Percentiles rank a stretch among this genome's conserved stretches.
These are phyloP conservation scores for Melieria picta DNA, from an alignment of 2,888 invertebrate species.

Conservation along the genomic window DNA sequence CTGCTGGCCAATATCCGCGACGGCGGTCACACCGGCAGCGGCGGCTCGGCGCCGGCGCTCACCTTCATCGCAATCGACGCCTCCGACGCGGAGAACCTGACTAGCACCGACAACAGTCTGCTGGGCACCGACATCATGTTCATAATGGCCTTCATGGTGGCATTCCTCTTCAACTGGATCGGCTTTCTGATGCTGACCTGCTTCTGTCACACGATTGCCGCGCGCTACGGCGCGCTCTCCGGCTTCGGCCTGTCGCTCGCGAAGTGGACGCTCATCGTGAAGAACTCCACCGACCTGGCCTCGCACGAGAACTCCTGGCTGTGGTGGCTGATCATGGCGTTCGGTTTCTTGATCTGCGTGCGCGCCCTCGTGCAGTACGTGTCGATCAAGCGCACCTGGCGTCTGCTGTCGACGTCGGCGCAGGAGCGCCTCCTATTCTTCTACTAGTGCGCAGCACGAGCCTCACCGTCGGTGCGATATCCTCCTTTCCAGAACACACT, in stretches of 20 bases:
- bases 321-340: conserved; percentile 93
- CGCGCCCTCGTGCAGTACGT: conserved; percentile 88
- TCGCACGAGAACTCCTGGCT: conserved; percentile 90
- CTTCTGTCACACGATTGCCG: conserved; percentile 93
- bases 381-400: conserved; percentile 90
- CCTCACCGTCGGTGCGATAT: conserved; percentile 4
- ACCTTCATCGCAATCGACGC: conserved; percentile 81
- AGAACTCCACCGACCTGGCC: conserved; percentile 87
- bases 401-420: conserved; percentile 84
- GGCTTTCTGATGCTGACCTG: conserved; percentile 92
- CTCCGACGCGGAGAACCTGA: conserved; percentile 76
- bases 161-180: conserved; percentile 95
- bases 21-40: conserved; percentile 45
- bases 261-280: conserved; percentile 95
- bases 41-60: conserved; percentile 68
- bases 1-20: conserved; percentile 57
- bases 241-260: conserved; percentile 93
- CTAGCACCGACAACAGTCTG: conserved; percentile 78
- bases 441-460: conserved; percentile 69
- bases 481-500: not conserved
- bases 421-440: conserved; percentile 89
- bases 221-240: conserved; percentile 90
- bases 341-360: conserved; percentile 87
- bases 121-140: conserved; percentile 95
- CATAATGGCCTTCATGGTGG: conserved; percentile 92